A percentile compares a stretch with the other conserved stretches of the same genome.
phyloP scores from a whole-genome alignment of 2,797 vertebrate species.

The Knipowitschia caucasica region DNA sequence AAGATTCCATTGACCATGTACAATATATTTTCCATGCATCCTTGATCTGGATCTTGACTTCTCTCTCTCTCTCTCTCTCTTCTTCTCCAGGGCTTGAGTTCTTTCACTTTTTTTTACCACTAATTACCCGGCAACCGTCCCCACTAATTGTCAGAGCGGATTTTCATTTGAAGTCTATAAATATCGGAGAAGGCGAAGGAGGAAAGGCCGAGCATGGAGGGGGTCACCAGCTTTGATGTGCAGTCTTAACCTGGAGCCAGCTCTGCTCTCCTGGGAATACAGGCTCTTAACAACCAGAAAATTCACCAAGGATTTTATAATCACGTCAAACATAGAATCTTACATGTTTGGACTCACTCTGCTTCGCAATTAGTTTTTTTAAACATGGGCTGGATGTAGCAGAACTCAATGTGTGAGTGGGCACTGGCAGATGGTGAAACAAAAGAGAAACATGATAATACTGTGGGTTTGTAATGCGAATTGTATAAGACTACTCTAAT shows the following conservation, averaged over 20 bases:
- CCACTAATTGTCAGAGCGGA: constrained; percentile 49
- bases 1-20: neutral
- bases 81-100: constrained; percentile 6
- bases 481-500: neutral
- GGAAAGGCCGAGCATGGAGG: constrained; percentile 23
- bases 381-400: neutral
- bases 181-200: constrained; percentile 34
- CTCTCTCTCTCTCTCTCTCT: neutral
- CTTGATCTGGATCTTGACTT: neutral
- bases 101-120: constrained; percentile 46
- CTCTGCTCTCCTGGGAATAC: neutral
- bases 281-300: neutral
- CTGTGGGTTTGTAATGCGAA: constrained; percentile 1
- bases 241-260: constrained; percentile 12
- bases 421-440: neutral
- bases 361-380: neutral
- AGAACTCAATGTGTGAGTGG: neutral
- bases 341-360: neutral
- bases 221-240: constrained; percentile 40
- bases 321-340: neutral
- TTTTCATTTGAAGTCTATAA: constrained; percentile 51
- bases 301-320: neutral
- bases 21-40: constrained; percentile 10
- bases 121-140: constrained; percentile 63
- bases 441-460: neutral